Evolutionary conservation across 2,113 vertebrate species (phyloP).

Genomic region (Isurus oxyrinchus): DNA sequence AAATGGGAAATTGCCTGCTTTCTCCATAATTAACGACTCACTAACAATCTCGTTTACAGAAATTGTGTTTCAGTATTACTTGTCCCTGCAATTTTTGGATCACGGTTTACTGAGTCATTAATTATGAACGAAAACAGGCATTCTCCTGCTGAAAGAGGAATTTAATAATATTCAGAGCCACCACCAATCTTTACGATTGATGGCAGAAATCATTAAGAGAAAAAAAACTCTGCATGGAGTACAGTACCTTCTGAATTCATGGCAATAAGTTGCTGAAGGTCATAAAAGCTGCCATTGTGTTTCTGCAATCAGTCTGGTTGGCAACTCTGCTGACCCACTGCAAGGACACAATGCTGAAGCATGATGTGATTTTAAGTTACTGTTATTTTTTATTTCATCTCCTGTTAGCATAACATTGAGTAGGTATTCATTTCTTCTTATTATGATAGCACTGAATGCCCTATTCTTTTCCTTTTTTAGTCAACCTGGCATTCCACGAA

Average conservation of each 20-base stretch:
- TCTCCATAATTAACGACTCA: constrained; percentile 6
- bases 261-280: background rate
- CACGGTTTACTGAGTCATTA: constrained; percentile 6
- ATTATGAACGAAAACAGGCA: constrained; percentile 29
- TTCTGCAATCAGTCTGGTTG: background rate
- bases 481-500: background rate
- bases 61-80: background rate
- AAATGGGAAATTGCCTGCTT: background rate
- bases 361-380: constrained; percentile 14
- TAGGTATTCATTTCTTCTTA: background rate
- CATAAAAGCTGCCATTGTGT: constrained; percentile 24
- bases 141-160: constrained; percentile 5
- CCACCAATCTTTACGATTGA: background rate
- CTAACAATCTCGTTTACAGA: background rate
- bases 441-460: background rate
- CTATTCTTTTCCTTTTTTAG: background rate
- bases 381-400: constrained; percentile 2
- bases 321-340: background rate
- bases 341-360: background rate
- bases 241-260: background rate
- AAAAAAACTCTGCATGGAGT: background rate
- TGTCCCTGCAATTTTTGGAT: constrained; percentile 20
- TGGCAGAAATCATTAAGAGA: background rate
- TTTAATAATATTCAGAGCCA: background rate
- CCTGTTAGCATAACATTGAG: background rate